These are phyloP conservation scores for Sphaeridia pumilis DNA, from an alignment of 2,888 invertebrate species.

Conservation along the genomic window DNA sequence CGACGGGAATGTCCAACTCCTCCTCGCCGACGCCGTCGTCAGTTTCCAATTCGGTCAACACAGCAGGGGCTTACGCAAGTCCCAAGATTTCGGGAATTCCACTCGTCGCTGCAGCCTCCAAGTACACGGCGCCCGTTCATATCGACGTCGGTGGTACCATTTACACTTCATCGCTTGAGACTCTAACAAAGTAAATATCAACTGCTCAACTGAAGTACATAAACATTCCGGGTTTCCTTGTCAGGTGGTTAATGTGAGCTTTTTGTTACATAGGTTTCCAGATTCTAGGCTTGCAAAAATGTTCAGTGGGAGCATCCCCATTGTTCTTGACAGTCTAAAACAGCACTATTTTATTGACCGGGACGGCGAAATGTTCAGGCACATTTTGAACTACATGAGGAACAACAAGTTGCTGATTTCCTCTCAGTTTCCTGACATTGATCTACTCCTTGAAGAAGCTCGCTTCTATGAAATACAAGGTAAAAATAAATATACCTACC, in stretches of 20 bases:
- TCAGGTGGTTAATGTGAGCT: no score
- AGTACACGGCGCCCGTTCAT: constrained; percentile 90
- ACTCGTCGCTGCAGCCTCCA: constrained; percentile 80
- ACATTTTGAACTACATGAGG: constrained; percentile 92
- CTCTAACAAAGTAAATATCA: constrained; percentile 71
- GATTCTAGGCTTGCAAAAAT: constrained; percentile 83
- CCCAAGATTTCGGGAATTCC: constrained; percentile 82
- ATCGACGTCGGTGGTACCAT: constrained; percentile 96
- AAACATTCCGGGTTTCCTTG: no score
- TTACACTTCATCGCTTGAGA: constrained; percentile 91
- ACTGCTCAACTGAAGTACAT: no score
- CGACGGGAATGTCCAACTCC: constrained; percentile 35
- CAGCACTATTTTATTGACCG: constrained; percentile 99
- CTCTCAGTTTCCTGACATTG: constrained; percentile 71
- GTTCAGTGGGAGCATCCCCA: constrained; percentile 90
- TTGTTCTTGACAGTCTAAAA: constrained; percentile 87
- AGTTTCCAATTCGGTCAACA: constrained; percentile 36
- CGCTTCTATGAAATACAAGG: constrained; percentile 78
- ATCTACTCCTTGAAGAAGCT: constrained; percentile 80
- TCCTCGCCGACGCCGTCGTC: constrained; percentile 34
- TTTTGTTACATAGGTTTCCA: constrained; percentile 66
- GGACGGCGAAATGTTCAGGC: constrained; percentile 94
- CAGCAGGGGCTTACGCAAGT: constrained; percentile 38
- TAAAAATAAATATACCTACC: no score
- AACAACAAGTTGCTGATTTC: constrained; percentile 79